Evolutionary conservation across 1,140 invertebrate species (phyloP).

Genomic region (Magallana ariakensis): DNA sequence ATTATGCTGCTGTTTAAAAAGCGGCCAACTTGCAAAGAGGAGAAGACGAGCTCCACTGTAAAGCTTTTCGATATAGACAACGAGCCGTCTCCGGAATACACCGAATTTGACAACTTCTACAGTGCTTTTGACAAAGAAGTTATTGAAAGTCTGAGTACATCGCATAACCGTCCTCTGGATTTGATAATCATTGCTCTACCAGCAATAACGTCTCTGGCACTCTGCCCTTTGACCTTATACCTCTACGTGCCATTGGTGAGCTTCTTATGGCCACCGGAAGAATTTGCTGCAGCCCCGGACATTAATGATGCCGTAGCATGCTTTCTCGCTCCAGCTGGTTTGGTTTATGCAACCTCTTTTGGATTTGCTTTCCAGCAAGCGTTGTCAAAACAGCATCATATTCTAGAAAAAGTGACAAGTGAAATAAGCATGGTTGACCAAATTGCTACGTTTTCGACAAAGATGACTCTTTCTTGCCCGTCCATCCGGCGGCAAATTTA

Average conservation of each 20-base stretch:
- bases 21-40: not conserved
- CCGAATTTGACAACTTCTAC: slow-evolving; percentile 51
- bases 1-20: not conserved
- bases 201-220: slow-evolving; percentile 63
- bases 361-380: slow-evolving; percentile 71
- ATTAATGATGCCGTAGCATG: slow-evolving; percentile 71
- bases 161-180: slow-evolving; percentile 61
- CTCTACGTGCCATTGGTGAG: slow-evolving; percentile 62
- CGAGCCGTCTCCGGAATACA: not conserved
- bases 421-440: slow-evolving; percentile 70
- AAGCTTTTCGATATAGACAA: slow-evolving; percentile 21
- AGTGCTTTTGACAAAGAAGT: slow-evolving; percentile 64
- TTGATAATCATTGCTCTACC: slow-evolving; percentile 66
- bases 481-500: slow-evolving; percentile 58
- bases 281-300: slow-evolving; percentile 59
- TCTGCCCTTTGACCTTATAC: slow-evolving; percentile 68
- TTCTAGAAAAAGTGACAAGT: slow-evolving; percentile 62
- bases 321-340: slow-evolving; percentile 69
- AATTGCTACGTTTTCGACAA: slow-evolving; percentile 67
- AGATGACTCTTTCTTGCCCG: slow-evolving; percentile 51
- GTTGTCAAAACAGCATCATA: slow-evolving; percentile 65
- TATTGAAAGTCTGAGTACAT: slow-evolving; percentile 57
- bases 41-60: not conserved
- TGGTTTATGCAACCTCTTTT: slow-evolving; percentile 72
- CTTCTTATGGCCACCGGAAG: slow-evolving; percentile 62